Conservation (phyloP, 2,888 invertebrate species). For the Melipona bicolor region DNA sequence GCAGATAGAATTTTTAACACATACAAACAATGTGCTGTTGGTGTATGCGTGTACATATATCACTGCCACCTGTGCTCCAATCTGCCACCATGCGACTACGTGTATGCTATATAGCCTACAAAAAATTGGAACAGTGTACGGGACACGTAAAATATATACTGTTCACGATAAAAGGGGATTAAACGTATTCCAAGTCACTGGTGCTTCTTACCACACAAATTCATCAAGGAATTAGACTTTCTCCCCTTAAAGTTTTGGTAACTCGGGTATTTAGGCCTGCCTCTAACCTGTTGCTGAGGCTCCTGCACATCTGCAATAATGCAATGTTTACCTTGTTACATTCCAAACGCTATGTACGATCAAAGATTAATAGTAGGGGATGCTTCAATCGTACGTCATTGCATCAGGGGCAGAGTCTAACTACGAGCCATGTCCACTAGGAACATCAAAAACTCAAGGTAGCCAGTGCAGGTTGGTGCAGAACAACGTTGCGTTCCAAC, state of each 20-base stretch:
- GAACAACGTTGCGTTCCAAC: constrained; percentile 81
- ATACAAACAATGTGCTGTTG: constrained; percentile 60
- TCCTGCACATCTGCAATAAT: constrained; percentile 94
- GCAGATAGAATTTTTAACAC: constrained; percentile 56
- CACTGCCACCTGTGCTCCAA: constrained; percentile 79
- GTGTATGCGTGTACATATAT: constrained; percentile 62
- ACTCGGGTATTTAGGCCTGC: constrained; percentile 93
- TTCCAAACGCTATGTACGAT: constrained; percentile 75
- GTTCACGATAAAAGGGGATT: constrained; percentile 71
- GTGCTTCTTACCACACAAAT: constrained; percentile 95
- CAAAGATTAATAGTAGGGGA: constrained; percentile 68
- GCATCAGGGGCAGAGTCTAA: constrained; percentile 72
- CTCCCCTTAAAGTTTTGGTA: constrained; percentile 95
- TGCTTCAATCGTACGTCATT: constrained; percentile 75
- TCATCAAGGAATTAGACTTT: constrained; percentile 98
- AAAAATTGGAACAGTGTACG: constrained; percentile 58
- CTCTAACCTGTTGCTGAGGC: constrained; percentile 91
- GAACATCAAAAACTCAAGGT: constrained; percentile 74
- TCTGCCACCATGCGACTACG: constrained; percentile 82
- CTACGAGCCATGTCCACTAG: constrained; percentile 76
- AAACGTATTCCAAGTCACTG: constrained; percentile 81
- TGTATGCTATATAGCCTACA: constrained; percentile 69
- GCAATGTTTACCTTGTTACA: constrained; percentile 87
- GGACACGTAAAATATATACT: constrained; percentile 65
- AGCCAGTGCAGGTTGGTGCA: constrained; percentile 81